These are phyloP conservation scores for Scolopax mira DNA, from an alignment of 2,113 vertebrate genomes.

Conservation along the genomic window DNA sequence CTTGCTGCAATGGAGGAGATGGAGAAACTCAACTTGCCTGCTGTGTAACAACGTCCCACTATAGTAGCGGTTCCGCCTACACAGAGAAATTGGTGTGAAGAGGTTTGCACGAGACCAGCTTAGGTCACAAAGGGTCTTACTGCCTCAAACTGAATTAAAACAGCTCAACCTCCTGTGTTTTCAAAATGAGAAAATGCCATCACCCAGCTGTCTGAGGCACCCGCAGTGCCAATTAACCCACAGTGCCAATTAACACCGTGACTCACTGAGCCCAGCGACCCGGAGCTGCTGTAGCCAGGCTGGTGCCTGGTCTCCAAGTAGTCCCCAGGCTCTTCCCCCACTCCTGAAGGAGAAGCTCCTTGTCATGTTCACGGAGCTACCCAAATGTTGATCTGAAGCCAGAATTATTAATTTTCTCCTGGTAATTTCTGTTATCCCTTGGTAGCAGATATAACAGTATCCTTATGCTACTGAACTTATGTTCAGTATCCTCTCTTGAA, in stretches of 20 bases:
- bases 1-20: neutral
- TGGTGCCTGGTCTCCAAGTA: neutral
- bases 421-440: neutral
- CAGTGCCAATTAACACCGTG: neutral
- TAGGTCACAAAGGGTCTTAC: neutral
- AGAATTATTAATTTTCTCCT: neutral
- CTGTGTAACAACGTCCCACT: neutral
- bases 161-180: neutral
- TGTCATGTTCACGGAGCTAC: neutral
- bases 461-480: too few species aligned
- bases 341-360: neutral
- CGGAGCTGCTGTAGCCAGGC: neutral
- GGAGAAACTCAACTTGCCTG: neutral
- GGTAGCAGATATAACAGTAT: neutral
- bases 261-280: neutral
- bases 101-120: neutral
- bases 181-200: neutral
- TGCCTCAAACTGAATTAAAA: neutral
- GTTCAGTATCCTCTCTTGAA: neutral
- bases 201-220: neutral
- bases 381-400: neutral
- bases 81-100: neutral
- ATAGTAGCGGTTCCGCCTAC: neutral
- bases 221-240: neutral
- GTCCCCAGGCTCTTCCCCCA: neutral